Evolutionary conservation across 1,140 invertebrate species (phyloP).

Genomic region (Caenorhabditis briggsae): DNA sequence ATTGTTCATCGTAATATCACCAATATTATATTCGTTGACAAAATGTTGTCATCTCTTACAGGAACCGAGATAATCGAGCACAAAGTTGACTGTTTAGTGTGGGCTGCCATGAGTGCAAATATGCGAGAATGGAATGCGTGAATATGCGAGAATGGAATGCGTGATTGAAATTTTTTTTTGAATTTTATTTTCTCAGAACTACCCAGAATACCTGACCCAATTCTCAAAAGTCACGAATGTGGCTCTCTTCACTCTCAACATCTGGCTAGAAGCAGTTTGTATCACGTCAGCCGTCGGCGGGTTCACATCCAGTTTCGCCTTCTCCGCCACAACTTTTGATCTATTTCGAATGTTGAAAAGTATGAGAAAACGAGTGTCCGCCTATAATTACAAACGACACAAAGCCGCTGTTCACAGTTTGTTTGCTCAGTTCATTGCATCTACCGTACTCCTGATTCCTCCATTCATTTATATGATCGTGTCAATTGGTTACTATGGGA

Average conservation of each 20-base stretch:
- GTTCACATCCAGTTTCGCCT: background rate
- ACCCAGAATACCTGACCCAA: background rate
- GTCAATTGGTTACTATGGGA: background rate
- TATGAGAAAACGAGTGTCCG: background rate
- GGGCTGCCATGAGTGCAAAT: too few species aligned
- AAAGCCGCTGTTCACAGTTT: background rate
- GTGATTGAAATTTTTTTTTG: background rate
- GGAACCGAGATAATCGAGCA: too few species aligned
- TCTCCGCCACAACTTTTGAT: background rate
- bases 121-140: too few species aligned
- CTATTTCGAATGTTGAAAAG: background rate
- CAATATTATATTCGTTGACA: too few species aligned
- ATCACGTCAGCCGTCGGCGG: background rate
- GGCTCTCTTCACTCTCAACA: background rate
- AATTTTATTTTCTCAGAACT: background rate
- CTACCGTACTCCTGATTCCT: background rate
- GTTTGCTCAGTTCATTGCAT: background rate
- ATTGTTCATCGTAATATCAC: too few species aligned
- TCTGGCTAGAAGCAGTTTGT: background rate
- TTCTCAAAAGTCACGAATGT: background rate
- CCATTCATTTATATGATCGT: background rate
- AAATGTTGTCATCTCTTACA: too few species aligned
- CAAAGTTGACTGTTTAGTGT: too few species aligned
- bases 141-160: too few species aligned
- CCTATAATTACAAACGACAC: background rate